Evolutionary conservation across 2,888 invertebrate species (phyloP), one percentile per base, ranked within the genome.

Genomic region (Hypolimnas misippus): DNA sequence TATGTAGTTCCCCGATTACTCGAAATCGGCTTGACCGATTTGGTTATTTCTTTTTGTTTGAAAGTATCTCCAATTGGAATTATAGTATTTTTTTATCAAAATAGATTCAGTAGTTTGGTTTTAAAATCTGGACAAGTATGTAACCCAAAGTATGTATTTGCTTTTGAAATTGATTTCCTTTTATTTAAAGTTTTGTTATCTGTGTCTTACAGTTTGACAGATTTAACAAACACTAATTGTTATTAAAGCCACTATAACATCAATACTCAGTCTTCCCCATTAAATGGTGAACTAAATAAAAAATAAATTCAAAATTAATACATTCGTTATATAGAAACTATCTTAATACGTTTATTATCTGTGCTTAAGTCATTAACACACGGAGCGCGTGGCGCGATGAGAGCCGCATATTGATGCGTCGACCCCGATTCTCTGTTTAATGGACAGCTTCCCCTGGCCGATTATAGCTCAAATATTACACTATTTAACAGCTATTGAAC

Each of bases 391-490:
- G 12, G 58, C 54, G 40, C 53, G 33, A 46, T 46, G 46, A 42
- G 49, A 25, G 33, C 40, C 51, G 63, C 59, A 59, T 63, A 61
- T 54, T 63, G 63, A 63, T 66, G 60, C 57, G 49, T 54, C 60
- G 65, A 60, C 66, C 57, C 59, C 63, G 51, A 60, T 59, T 53
- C 17, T 40, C 31, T 29, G 52, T 59, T 56, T 66, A 66, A 66
- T 66, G 59, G 60, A 54, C 53, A 40, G 60, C 66, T 63, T 66
- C n/a, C n/a, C 66, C 65, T 57, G 55, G 53, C 56, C 57, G 40
- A 57, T 44, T 60, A 57, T 63, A 59, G 55, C 59, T 44, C 42
- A 21, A 51, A 63, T 53, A 29, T 53, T n/a, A n/a, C n/a, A n/a
- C n/a, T 42, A n/a, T 49, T 46, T 46, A 46, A 46, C 46, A 14